Base-by-base conservation (phyloP, 53 echinoderm and acorn worm genomes). In the Paracentrotus lividus region DNA sequence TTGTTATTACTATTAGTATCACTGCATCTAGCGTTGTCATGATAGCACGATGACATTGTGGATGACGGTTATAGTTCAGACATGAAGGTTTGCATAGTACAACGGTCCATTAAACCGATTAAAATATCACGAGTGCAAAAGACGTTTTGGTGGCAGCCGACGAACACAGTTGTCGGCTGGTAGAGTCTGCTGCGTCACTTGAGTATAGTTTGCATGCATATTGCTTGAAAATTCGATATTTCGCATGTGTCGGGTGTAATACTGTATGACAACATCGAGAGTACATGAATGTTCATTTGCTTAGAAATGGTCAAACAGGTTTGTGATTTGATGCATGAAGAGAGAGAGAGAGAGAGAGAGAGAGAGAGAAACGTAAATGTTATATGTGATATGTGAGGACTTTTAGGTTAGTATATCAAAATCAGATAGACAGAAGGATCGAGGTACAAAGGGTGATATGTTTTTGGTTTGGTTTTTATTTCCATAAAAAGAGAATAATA, bases 51-150 rank as follows among this genome's bases (percentile, higher is more conserved):
- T 72, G 72, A 72, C 72, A 38, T 40, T 8, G 38, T 40, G 72
- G 42, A 72, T 6, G 36, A 40, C 72, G 72, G 72, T 72, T 72
- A 72, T 8, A 40, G 64, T 64, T 64, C 72, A 32, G 5, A 40
- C 3, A 5, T 72, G 72, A 72, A 31, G 34, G 18, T 38, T 72
- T 40, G 72, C 72, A 72, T 38, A 72, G 36, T 72, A 36, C 72
- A 72, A 38, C 36, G 72, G 72, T 72, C 72, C 72, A 40, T 72
- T 72, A 72, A 72, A 72, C 40, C 72, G 72, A 72, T 72, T 72
- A 72, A 32, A 72, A 72, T 72, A 72, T 72, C 72, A 72, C 38
- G 72, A 26, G 72, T 20, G 36, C 40, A 72, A 72, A 72, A 18
- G 0, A 40, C 64, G 40, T 72, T 72, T 9, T 14, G 40, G 72